Percentiles rank a stretch among this genome's conserved stretches.
Evolutionary conservation across 2,113 vertebrate species (phyloP).

Genomic region (Spilogale gracilis): DNA sequence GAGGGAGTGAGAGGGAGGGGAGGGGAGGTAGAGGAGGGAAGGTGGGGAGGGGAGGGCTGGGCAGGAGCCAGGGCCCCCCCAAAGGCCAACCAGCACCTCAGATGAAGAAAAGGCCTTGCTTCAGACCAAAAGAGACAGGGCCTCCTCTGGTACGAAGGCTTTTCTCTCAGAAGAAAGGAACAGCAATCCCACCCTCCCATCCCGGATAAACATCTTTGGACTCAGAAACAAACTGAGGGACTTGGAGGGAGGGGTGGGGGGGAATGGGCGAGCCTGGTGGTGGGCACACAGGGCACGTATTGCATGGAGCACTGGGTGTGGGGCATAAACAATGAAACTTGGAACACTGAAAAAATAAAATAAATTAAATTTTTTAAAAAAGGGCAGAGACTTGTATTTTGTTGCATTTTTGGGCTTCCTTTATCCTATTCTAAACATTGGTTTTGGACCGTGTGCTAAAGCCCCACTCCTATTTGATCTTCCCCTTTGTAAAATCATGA

Average conservation of each 20-base stretch:
- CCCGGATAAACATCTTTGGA: background rate
- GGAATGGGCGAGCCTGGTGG: too few species aligned
- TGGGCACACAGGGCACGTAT: too few species aligned
- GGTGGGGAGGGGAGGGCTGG: too few species aligned
- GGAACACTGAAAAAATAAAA: too few species aligned
- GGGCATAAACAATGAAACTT: too few species aligned
- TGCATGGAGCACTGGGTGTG: too few species aligned
- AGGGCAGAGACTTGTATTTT: background rate
- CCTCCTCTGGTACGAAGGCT: background rate
- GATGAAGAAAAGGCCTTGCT: background rate
- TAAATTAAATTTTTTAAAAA: background rate
- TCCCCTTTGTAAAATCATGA: conserved; percentile 34
- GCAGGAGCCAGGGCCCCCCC: background rate
- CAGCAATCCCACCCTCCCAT: background rate
- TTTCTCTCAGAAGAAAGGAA: conserved; percentile 55
- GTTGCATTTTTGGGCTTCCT: conserved; percentile 21
- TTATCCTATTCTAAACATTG: conserved; percentile 64
- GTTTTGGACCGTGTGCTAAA: conserved; percentile 50
- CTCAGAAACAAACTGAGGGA: too few species aligned
- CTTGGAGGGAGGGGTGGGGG: too few species aligned
- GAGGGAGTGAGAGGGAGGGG: too few species aligned
- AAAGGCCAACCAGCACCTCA: background rate
- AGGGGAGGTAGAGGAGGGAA: background rate
- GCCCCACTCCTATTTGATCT: conserved; percentile 17
- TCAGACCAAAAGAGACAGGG: background rate